A percentile compares a stretch with the other conserved stretches of the same genome.
phyloP scores from a whole-genome alignment of 2,888 invertebrate species.

The Ophioninae sp. region DNA sequence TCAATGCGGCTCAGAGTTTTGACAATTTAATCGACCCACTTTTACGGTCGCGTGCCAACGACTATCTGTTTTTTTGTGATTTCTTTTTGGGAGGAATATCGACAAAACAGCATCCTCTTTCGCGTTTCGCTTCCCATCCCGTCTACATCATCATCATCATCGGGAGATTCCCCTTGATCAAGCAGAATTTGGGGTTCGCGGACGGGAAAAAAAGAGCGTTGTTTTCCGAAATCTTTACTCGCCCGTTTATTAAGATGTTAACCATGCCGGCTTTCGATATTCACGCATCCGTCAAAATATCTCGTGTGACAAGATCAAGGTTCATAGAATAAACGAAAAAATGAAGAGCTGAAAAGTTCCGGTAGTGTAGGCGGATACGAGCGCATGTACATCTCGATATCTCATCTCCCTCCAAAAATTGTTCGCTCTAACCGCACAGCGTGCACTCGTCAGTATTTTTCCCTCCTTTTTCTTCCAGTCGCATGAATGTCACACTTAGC shows the following conservation, averaged over 20 bases:
- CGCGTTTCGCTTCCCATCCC: conserved; percentile 68
- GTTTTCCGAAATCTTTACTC: conserved; percentile 64
- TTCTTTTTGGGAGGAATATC: conserved; percentile 72
- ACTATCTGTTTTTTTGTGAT: conserved; percentile 67
- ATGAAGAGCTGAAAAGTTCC: not conserved
- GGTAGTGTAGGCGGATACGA: conserved; percentile 42
- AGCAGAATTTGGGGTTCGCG: not conserved
- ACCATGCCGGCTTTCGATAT: conserved; percentile 78
- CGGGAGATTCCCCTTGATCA: conserved; percentile 47
- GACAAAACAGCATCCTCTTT: conserved; percentile 77
- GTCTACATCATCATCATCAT: conserved; percentile 53
- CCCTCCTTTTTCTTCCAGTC: not conserved
- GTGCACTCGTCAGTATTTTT: conserved; percentile 12
- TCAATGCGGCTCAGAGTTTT: conserved; percentile 12
- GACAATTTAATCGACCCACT: conserved; percentile 62
- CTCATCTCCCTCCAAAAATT: conserved; percentile 61
- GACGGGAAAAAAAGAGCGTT: conserved; percentile 16
- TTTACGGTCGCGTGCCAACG: conserved; percentile 66
- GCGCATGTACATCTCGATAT: conserved; percentile 40
- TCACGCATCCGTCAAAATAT: conserved; percentile 75
- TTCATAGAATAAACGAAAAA: conserved; percentile 61
- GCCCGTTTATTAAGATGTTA: conserved; percentile 2
- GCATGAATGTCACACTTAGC: conserved; percentile 11
- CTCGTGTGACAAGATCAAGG: conserved; percentile 71
- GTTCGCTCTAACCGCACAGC: conserved; percentile 33